Conservation (phyloP, 2,888 invertebrate species). For the Drosophila yooni region DNA sequence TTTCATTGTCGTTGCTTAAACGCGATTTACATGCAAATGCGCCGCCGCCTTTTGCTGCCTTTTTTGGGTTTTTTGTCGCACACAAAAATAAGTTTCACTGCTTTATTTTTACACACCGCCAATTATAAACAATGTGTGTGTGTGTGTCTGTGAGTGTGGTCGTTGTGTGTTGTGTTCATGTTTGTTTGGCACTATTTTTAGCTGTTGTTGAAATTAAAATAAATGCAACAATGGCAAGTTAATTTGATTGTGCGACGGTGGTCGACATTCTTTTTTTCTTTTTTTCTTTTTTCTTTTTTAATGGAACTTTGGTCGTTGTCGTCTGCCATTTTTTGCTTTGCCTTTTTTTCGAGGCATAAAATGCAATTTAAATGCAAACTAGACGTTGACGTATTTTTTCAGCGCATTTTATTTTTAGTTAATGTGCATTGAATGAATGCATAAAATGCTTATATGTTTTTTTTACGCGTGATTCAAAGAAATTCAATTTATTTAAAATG, state of each 20-base stretch:
- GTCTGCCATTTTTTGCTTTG: slow-evolving; percentile 25
- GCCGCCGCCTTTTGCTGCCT: slow-evolving; percentile 56
- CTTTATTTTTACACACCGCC: slow-evolving; percentile 77
- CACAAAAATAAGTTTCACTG: slow-evolving; percentile 71
- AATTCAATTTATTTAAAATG: slow-evolving; percentile 34
- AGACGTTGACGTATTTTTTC: slow-evolving; percentile 26
- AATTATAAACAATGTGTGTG: slow-evolving; percentile 69
- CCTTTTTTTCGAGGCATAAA: slow-evolving; percentile 24
- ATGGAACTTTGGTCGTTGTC: slow-evolving; percentile 47
- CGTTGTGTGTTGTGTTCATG: slow-evolving; percentile 35
- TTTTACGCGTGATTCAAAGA: slow-evolving; percentile 3
- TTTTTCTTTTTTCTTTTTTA: slow-evolving; percentile 30
- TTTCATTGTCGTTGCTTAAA: slow-evolving; percentile 66
- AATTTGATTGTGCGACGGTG: slow-evolving; percentile 65
- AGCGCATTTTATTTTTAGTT: slow-evolving; percentile 31
- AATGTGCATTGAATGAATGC: slow-evolving; percentile 22
- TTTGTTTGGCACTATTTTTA: slow-evolving; percentile 70
- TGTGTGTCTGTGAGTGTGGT: slow-evolving; percentile 30
- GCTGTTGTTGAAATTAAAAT: slow-evolving; percentile 75
- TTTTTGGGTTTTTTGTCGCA: slow-evolving; percentile 48
- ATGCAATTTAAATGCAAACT: slow-evolving; percentile 77
- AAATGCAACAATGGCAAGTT: slow-evolving; percentile 75
- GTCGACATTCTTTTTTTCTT: slow-evolving; percentile 22
- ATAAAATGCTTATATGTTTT: slow-evolving; percentile 17
- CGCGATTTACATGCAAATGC: slow-evolving; percentile 77